Evolutionary conservation across 2,888 invertebrate species (phyloP).

Genomic region (Lysandra bellargus): DNA sequence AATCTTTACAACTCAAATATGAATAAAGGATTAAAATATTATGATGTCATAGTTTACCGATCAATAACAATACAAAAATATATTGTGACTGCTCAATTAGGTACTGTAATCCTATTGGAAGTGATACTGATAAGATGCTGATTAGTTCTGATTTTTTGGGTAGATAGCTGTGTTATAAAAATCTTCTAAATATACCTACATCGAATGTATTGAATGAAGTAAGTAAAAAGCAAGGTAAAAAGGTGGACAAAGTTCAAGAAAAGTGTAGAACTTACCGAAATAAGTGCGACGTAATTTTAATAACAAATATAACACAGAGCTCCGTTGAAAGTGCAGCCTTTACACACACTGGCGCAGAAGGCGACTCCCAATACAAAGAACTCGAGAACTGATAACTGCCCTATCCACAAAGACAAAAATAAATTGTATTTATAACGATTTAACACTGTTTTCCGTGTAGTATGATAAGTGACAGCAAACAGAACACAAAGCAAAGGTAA

Average conservation of each 20-base stretch:
- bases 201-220: not conserved
- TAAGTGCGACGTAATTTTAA: slow-evolving; percentile 37
- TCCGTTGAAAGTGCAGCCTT: slow-evolving; percentile 72
- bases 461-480: slow-evolving; percentile 51
- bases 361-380: slow-evolving; percentile 65
- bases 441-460: slow-evolving; percentile 52
- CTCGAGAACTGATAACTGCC: slow-evolving; percentile 52
- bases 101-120: not conserved
- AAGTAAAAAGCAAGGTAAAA: not conserved
- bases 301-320: slow-evolving; percentile 27
- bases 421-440: slow-evolving; percentile 44
- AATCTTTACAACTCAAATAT: not conserved
- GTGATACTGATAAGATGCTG: not conserved
- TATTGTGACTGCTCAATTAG: not conserved
- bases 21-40: not conserved
- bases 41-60: slow-evolving; percentile 4
- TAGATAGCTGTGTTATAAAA: not conserved
- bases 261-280: slow-evolving; percentile 35
- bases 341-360: slow-evolving; percentile 81
- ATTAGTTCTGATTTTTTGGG: not conserved
- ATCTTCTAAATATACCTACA: not conserved
- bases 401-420: slow-evolving; percentile 48
- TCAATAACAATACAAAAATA: not conserved
- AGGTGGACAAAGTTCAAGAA: not conserved
- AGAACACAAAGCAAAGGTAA: slow-evolving; percentile 52